Percentiles rank a stretch among this genome's conserved stretches.
phyloP scores from a whole-genome alignment of 2,797 vertebrate genomes.

The Leuciscus waleckii region DNA sequence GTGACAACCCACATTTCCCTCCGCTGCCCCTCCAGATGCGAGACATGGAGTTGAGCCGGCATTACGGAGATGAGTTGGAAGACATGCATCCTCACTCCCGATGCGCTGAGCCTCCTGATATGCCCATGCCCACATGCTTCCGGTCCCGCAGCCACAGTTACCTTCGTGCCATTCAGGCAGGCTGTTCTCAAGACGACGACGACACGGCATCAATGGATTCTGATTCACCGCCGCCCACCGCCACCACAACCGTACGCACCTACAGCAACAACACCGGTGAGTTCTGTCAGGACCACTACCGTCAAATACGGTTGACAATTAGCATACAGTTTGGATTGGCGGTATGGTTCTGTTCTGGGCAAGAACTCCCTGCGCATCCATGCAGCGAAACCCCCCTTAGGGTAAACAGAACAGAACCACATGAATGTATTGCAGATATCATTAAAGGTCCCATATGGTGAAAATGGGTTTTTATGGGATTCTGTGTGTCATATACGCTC shows the following conservation, averaged over 20 bases:
- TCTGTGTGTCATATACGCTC: no score
- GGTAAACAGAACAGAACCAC: no score
- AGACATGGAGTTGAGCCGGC: constrained; percentile 88
- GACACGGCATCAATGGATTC: constrained; percentile 93
- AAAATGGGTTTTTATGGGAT: no score
- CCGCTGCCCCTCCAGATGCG: constrained; percentile 76
- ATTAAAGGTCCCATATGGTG: no score
- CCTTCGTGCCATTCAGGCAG: constrained; percentile 97
- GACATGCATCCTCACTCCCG: constrained; percentile 82
- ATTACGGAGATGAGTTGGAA: constrained; percentile 87
- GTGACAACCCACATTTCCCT: background rate
- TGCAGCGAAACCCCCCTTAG: no score
- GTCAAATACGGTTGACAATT: no score
- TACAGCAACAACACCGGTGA: constrained; percentile 93
- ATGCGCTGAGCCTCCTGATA: constrained; percentile 87
- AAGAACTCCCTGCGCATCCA: no score
- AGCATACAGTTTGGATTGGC: no score
- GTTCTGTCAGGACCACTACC: constrained; percentile 60
- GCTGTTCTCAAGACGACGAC: constrained; percentile 97
- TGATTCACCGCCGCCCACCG: constrained; percentile 87
- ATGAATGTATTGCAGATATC: no score
- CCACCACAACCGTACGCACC: constrained; percentile 87
- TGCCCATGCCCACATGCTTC: constrained; percentile 95
- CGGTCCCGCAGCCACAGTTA: constrained; percentile 99
- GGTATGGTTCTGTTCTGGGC: no score